phyloP scores from a whole-genome alignment of 2,888 invertebrate genomes.

The Arrhopalites spinosus region DNA sequence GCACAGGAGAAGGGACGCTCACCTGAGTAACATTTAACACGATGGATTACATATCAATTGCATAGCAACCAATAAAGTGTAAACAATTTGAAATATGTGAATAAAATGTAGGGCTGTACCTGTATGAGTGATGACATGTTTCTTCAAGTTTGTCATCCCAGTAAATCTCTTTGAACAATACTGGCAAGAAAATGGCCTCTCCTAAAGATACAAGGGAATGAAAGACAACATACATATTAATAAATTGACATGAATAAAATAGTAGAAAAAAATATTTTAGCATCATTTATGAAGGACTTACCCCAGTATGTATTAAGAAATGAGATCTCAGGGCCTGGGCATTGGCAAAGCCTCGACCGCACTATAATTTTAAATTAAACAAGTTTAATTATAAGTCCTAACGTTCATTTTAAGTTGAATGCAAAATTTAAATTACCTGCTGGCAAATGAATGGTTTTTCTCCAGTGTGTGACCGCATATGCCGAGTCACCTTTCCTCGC shows the following conservation, averaged over 20 bases:
- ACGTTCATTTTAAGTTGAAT: too few relatives aligned
- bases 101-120: too few relatives aligned
- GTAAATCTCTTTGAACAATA: constrained; percentile 69
- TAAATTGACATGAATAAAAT: neutral
- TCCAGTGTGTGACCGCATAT: constrained; percentile 69
- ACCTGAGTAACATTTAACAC: too few relatives aligned
- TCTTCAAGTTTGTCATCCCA: constrained; percentile 70
- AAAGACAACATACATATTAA: neutral
- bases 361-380: too few relatives aligned
- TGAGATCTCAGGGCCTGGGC: constrained; percentile 54
- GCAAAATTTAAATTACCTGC: constrained; percentile 63
- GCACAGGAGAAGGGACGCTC: constrained; percentile 66
- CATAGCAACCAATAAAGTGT: neutral
- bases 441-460: constrained; percentile 66
- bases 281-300: constrained; percentile 24
- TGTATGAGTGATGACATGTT: constrained; percentile 69
- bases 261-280: neutral
- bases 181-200: constrained; percentile 57
- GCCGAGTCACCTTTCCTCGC: constrained; percentile 72
- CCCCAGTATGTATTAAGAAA: constrained; percentile 50
- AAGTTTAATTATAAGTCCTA: too few relatives aligned
- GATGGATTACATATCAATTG: too few relatives aligned
- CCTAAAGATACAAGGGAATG: constrained; percentile 48
- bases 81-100: too few relatives aligned
- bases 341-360: constrained; percentile 63